Conservation (phyloP, 2,888 invertebrate species). For the Melangyna quadrimaculata region DNA sequence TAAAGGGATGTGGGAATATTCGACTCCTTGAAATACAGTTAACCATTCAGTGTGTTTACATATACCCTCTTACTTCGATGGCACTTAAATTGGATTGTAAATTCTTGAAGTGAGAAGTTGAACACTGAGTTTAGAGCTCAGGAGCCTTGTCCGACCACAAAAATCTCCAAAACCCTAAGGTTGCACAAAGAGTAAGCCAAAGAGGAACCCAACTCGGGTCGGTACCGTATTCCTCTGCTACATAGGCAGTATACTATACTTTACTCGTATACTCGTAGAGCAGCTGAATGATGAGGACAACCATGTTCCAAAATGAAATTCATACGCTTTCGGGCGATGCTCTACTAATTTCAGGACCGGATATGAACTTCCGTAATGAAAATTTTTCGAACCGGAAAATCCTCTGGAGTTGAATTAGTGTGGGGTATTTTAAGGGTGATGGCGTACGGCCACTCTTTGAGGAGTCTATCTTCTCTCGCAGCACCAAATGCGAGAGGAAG, state of each 20-base stretch:
- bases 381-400: slow-evolving; percentile 84
- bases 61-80: slow-evolving; percentile 42
- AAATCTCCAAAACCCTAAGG: slow-evolving; percentile 62
- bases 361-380: slow-evolving; percentile 94
- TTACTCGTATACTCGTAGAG: not conserved
- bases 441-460: slow-evolving; percentile 10
- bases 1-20: slow-evolving; percentile 32
- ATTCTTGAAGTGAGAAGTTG: slow-evolving; percentile 71
- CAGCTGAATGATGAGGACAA: slow-evolving; percentile 63
- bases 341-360: slow-evolving; percentile 83
- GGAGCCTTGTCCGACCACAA: slow-evolving; percentile 56
- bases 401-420: slow-evolving; percentile 76
- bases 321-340: slow-evolving; percentile 73
- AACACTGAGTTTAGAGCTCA: slow-evolving; percentile 52
- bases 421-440: slow-evolving; percentile 36
- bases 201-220: not conserved
- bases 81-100: slow-evolving; percentile 68
- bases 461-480: not conserved
- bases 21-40: slow-evolving; percentile 37
- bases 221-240: slow-evolving; percentile 3
- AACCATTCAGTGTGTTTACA: slow-evolving; percentile 56
- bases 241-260: no score
- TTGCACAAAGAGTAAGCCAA: slow-evolving; percentile 56
- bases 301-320: slow-evolving; percentile 62
- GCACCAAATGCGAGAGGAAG: slow-evolving; percentile 46